Evolutionary conservation across 1,140 invertebrate species (phyloP).

Genomic region (Ectropis grisescens): DNA sequence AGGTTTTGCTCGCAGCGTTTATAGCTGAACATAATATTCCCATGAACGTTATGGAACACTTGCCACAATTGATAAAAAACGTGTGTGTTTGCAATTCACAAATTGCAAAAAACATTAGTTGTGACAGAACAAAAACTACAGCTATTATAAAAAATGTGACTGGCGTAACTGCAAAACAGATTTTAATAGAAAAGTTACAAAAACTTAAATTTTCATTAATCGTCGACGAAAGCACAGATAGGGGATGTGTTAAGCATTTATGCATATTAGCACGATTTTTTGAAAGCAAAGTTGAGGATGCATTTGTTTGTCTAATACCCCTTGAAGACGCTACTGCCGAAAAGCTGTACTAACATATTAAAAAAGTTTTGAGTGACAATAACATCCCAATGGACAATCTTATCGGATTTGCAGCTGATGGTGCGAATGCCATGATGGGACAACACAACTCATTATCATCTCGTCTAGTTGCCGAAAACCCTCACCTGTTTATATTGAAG

Average conservation of each 20-base stretch:
- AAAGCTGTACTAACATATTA: neutral
- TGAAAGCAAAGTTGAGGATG: neutral
- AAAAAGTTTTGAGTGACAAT: neutral
- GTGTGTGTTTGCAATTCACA: constrained; percentile 7
- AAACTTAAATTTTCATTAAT: constrained; percentile 21
- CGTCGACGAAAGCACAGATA: constrained; percentile 30
- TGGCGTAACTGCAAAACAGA: constrained; percentile 1
- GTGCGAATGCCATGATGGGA: neutral
- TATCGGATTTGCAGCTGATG: neutral
- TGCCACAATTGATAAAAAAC: constrained; percentile 5
- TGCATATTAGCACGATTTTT: neutral
- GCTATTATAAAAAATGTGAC: constrained; percentile 7
- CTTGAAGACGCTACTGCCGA: neutral
- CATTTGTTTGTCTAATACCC: neutral
- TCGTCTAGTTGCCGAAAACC: constrained; percentile 29
- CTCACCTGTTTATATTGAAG: constrained; percentile 30
- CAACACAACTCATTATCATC: constrained; percentile 4
- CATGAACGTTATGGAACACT: constrained; percentile 4
- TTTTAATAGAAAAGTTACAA: constrained; percentile 1
- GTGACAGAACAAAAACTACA: constrained; percentile 4
- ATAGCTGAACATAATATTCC: constrained; percentile 9
- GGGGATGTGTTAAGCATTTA: constrained; percentile 16
- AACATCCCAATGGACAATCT: neutral
- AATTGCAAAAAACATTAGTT: constrained; percentile 5
- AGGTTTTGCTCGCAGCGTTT: constrained; percentile 6